Base-by-base conservation (phyloP, 2,888 invertebrate species). In the Monoplex corrugatus region DNA sequence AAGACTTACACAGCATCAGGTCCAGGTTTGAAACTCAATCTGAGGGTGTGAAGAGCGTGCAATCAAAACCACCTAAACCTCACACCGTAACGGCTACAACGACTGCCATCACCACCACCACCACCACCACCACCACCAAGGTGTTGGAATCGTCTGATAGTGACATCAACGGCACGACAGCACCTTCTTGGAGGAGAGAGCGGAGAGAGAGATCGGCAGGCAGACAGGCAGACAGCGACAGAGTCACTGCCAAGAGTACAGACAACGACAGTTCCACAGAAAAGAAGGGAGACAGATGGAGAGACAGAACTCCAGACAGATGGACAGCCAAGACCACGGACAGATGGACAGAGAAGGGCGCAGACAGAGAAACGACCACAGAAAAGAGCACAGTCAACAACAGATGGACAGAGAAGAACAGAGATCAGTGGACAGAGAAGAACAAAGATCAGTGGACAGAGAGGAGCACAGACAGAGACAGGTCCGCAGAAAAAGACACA, bases 1-100 rank as follows among this genome's bases (percentile, higher is more conserved):
- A 45, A 57, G 87, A 87, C n/a, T n/a, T 80, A 23, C 80, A 40
- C 80, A 87, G 75, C 16, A 13, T 87, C 10, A 50, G 75, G 50
- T 80, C 87, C 43, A 45, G n/a, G 45, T 87, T 87, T 45, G 87
- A 87, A 80, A 28, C 80, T 13, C 87, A 38, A 10, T 38, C 80
- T 40, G 28, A 50, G 50, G 87, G 80, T 13, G 8, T 80, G 35
- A 87, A 28, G 28, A n/a, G 28, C 16, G 50, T 87, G 45, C 80
- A 50, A 45, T 57, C 45, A 0, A 87, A 87, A 75, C 45, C 32
- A 23, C 19, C 87, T n/a, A 45, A 38, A 75, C 32, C 72, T 45
- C 3, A 38, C 78, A 75, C 35, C 75, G n/a, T n/a, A n/a, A 75
- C 75, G 6, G 35, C 35, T 10, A 78, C 78, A 1, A 78, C 78